Base-by-base conservation (phyloP, 1,140 invertebrate species). In the Heliconius nattereri region DNA sequence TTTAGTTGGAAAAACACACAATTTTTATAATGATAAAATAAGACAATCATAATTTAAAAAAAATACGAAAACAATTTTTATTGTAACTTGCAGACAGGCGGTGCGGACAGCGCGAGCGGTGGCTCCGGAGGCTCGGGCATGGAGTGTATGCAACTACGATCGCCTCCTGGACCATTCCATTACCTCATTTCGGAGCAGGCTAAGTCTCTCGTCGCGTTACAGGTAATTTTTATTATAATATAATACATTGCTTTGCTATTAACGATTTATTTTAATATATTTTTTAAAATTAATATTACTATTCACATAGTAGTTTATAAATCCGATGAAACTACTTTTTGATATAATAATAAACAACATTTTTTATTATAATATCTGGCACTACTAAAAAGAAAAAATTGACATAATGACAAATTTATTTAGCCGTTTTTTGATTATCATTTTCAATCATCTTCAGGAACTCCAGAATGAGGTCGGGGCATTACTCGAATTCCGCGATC, bases 381-480 rank as follows among this genome's bases (percentile, higher is more conserved):
- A 45, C 40, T 45, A 16, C 13, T 35, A 16, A 16, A 54, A 54
- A 20, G 7, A 19, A 7, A 54, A 54, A n/a, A 54, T 54, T n/a
- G 20, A 8, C 7, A 54, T 45, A 45, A 16, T 45, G 40, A 45
- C 40, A 16, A 3, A 45, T 45, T 45, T 16, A 45, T 45, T 45
- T 45, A 45, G 16, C 40, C 13, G 13, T 45, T 45, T 45, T 45
- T 45, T 45, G 13, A 16, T 1, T 45, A 45, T 13, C 11, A 45
- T 45, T 45, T 45, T 45, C 40, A 45, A 45, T 49, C 26, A 74
- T 77, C 26, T 86, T 23, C 95, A 97, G 96, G 97, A 98, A 95
- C 95, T 98, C 89, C 97, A 98, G 96, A 97, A 98, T 97, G 97
- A 98, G 95, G 97, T 98, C 94, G 97, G 97, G 72, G 97, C 97